Conservation (phyloP, 2,113 vertebrate species). For the Paraplagusia blochii region DNA sequence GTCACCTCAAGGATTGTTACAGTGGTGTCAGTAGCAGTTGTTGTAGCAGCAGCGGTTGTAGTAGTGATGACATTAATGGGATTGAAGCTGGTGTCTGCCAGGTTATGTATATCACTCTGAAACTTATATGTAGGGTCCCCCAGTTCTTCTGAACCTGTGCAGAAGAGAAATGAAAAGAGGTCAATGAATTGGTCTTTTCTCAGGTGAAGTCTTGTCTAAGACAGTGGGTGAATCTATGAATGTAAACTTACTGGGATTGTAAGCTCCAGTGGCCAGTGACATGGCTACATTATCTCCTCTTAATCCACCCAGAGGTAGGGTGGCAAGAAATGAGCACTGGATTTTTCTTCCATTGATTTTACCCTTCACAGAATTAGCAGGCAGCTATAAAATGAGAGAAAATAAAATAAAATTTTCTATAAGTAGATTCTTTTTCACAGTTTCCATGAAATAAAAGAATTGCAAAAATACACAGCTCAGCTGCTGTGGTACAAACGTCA, state of each 20-base stretch:
- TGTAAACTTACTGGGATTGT: constrained; percentile 31
- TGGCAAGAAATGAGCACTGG: constrained; percentile 56
- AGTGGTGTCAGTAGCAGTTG: no score
- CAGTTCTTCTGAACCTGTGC: constrained; percentile 26
- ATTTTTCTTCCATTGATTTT: not conserved
- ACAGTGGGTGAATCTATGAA: not conserved
- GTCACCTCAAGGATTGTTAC: no score
- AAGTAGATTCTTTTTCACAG: no score
- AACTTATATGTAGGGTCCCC: no score
- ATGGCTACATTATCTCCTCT: accelerated
- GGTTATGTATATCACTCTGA: no score
- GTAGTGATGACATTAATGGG: not conserved
- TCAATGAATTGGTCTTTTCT: not conserved
- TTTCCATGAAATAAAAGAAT: no score
- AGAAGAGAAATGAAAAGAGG: not conserved
- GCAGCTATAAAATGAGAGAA: constrained; percentile 27
- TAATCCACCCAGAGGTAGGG: accelerated
- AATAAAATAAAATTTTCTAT: not conserved
- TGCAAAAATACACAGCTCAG: no score
- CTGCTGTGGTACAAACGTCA: not conserved
- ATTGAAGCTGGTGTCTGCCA: not conserved
- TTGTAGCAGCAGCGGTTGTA: not conserved
- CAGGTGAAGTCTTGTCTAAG: no score
- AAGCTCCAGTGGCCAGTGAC: not conserved
- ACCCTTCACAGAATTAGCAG: constrained; percentile 29